Percentiles rank a stretch among this genome's conserved stretches.
phyloP scores from a whole-genome alignment of 2,888 invertebrate species.

The Actias luna region DNA sequence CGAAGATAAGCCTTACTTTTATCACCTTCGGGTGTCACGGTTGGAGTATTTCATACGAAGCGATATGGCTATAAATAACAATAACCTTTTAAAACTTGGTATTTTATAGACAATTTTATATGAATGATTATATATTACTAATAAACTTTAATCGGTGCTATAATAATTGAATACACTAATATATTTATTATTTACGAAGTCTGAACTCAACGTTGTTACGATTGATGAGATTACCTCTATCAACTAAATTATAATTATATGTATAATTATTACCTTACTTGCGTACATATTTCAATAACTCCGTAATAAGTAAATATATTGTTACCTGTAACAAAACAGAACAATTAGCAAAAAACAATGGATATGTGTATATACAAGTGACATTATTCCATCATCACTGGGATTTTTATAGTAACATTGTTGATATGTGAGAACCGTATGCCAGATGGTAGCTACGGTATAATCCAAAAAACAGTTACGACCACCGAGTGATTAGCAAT shows the following conservation, averaged over 20 bases:
- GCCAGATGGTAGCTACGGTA: too few relatives aligned
- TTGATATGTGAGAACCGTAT: too few relatives aligned
- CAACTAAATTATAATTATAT: background rate
- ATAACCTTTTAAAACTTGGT: background rate
- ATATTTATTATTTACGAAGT: background rate
- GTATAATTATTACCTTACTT: background rate
- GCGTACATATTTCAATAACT: background rate
- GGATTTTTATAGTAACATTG: too few relatives aligned
- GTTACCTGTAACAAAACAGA: background rate
- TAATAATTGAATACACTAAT: background rate
- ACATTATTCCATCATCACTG: too few relatives aligned
- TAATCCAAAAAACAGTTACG: too few relatives aligned
- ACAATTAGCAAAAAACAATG: background rate
- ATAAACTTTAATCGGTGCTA: background rate
- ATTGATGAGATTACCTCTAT: background rate
- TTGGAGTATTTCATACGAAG: slow-evolving; percentile 36
- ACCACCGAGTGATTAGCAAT: too few relatives aligned
- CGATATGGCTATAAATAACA: slow-evolving; percentile 20
- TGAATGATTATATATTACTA: background rate
- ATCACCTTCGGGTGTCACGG: slow-evolving; percentile 44
- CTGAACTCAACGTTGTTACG: background rate
- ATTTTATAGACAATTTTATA: background rate
- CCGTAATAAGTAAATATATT: background rate
- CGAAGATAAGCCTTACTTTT: slow-evolving; percentile 71
- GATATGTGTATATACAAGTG: background rate